These are phyloP conservation scores for Pachyuromys duprasi DNA, from an alignment of 2,797 vertebrate species.

Conservation along the genomic window DNA sequence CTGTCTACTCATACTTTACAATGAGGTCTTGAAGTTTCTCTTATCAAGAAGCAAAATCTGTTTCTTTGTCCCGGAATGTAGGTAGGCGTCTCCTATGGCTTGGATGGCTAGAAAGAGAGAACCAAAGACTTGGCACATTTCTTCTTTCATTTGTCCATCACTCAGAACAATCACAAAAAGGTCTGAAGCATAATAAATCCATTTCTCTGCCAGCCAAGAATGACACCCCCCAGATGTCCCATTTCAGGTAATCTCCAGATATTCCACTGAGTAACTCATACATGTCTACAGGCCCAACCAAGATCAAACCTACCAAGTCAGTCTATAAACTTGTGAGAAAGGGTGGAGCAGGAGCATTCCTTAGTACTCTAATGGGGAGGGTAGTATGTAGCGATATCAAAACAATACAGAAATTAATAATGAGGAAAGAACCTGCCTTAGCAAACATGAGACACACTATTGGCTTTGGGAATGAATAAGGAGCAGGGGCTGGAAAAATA, in stretches of 20 bases:
- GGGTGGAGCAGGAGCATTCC: background rate
- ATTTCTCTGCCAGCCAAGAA: background rate
- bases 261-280: background rate
- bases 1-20: background rate
- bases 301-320: background rate
- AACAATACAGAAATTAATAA: background rate
- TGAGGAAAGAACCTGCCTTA: background rate
- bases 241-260: background rate
- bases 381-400: background rate
- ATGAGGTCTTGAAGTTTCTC: background rate
- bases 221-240: background rate
- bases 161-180: background rate
- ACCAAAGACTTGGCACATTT: background rate
- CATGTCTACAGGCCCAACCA: background rate
- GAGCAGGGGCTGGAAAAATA: background rate
- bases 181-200: background rate
- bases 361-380: background rate
- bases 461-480: background rate
- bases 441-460: slow-evolving; percentile 1
- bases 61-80: background rate
- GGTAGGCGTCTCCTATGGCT: background rate
- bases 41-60: background rate
- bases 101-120: background rate
- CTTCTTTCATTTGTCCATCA: background rate
- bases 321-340: background rate